Base-by-base conservation (phyloP, 2,797 vertebrate species). In the Lepus townsendii region DNA sequence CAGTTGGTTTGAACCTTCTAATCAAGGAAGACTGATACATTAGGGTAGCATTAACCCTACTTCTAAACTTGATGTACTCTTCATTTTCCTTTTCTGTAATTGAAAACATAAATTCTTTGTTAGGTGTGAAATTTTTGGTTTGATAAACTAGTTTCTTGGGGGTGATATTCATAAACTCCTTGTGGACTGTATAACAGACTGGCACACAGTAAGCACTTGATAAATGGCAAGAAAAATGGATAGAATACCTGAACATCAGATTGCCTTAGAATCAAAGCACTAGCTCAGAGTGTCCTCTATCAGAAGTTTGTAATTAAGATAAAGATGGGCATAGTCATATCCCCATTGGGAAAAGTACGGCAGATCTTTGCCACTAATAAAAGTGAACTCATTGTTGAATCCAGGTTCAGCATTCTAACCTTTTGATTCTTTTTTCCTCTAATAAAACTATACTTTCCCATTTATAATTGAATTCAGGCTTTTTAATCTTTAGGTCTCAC, bases 31-130 rank as follows among this genome's bases (percentile, higher is more conserved):
- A 27, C 83, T 57, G 54, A 54, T 42, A 30, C 69, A n/a, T 79
- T 95, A 83, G 35, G 71, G 30, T 63, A 60, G 19, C 20, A 30
- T 90, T 73, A 87, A 77, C 19, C 16, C 5, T 69, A 32, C 50
- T 96, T 94, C 86, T 63, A 73, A 91, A 89, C 17, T 90, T 78
- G 30, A 75, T 27, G 14, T 82, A 91, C 57, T 84, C 62, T 97
- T 86, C 11, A 42, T 85, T 96, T 94, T 57, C 30, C 52, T 92
- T 75, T 85, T 94, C 62, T 91, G 63, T 94, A 87, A 77, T 83
- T 91, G 68, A 76, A 93, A 77, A 87, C 32, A 50, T 42, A 71
- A 14, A 27, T 88, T 96, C 24, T 75, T 93, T 71, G 60, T 42
- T 42, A 79, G 30, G 54, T 85, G 57, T 83, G 78, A 71, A 77